Conservation (phyloP, 2,888 invertebrate genomes). For the Lagria hirta region DNA sequence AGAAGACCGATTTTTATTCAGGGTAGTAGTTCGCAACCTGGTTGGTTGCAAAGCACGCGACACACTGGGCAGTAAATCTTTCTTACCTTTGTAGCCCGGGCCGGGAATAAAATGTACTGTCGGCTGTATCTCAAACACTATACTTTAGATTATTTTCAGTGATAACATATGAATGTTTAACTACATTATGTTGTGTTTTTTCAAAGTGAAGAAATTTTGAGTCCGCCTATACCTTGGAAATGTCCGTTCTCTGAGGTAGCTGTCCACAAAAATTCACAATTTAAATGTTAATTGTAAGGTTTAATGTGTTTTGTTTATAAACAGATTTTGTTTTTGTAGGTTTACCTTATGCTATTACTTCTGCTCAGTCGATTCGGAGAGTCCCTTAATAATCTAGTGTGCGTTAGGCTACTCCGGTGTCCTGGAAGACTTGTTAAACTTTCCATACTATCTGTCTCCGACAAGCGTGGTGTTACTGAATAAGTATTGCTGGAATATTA, state of each 20-base stretch:
- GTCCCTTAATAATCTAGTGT: conserved; percentile 67
- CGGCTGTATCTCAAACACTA: too few species aligned
- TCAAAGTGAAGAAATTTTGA: conserved; percentile 10
- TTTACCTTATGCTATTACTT: conserved; percentile 92
- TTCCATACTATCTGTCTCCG: conserved; percentile 90
- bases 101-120: too few species aligned
- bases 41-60: background rate
- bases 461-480: conserved; percentile 72
- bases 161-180: conserved; percentile 17
- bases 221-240: conserved; percentile 78
- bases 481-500: conserved; percentile 65
- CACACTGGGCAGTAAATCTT: too few species aligned
- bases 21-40: background rate
- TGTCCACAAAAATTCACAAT: conserved; percentile 47
- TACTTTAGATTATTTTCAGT: too few species aligned
- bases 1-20: background rate
- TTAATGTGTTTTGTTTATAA: too few species aligned
- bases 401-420: conserved; percentile 71
- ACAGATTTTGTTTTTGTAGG: too few species aligned
- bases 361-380: conserved; percentile 77
- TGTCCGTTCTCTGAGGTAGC: conserved; percentile 91
- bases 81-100: too few species aligned
- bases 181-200: conserved; percentile 1
- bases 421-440: conserved; percentile 63
- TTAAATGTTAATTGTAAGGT: conserved; percentile 37